Percentiles rank a stretch among this genome's conserved stretches.
phyloP scores from a whole-genome alignment of 2,797 vertebrate genomes.

The Galagoides demidoff region DNA sequence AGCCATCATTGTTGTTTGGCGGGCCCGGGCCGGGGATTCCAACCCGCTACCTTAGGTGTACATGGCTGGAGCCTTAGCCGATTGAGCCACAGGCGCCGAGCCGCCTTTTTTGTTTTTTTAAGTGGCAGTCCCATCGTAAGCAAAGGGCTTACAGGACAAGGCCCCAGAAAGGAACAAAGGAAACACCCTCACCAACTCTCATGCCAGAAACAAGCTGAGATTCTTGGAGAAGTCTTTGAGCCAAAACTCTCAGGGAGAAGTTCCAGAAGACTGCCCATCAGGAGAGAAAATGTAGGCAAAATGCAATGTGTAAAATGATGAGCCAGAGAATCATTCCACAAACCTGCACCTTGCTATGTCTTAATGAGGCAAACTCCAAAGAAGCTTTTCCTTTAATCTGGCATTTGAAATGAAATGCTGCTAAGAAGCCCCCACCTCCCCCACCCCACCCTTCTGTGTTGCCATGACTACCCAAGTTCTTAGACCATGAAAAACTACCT shows the following conservation, averaged over 20 bases:
- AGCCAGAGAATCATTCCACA: background rate
- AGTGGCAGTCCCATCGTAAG: slow-evolving; percentile 6
- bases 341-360: slow-evolving; percentile 40
- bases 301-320: rapidly evolving
- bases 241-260: background rate
- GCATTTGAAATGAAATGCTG: slow-evolving; percentile 75
- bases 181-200: background rate
- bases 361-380: slow-evolving; percentile 68
- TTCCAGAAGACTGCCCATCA: slow-evolving; percentile 20
- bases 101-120: background rate
- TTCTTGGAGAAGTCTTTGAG: background rate
- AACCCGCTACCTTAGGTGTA: too few relatives aligned
- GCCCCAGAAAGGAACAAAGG: slow-evolving; percentile 35
- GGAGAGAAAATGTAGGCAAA: slow-evolving; percentile 24
- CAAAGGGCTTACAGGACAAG: background rate
- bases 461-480: slow-evolving; percentile 84
- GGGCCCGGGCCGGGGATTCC: too few relatives aligned
- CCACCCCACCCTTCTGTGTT: slow-evolving; percentile 79
- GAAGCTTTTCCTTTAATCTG: slow-evolving; percentile 79
- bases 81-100: too few relatives aligned
- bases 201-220: slow-evolving; percentile 53
- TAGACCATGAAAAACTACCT: slow-evolving; percentile 76
- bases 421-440: slow-evolving; percentile 79
- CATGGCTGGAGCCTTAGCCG: too few relatives aligned
- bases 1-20: too few relatives aligned